A percentile compares a stretch with the other conserved stretches of the same genome.
Evolutionary conservation across 2,888 invertebrate species (phyloP).

Genomic region (Glaucopsyche alexis): DNA sequence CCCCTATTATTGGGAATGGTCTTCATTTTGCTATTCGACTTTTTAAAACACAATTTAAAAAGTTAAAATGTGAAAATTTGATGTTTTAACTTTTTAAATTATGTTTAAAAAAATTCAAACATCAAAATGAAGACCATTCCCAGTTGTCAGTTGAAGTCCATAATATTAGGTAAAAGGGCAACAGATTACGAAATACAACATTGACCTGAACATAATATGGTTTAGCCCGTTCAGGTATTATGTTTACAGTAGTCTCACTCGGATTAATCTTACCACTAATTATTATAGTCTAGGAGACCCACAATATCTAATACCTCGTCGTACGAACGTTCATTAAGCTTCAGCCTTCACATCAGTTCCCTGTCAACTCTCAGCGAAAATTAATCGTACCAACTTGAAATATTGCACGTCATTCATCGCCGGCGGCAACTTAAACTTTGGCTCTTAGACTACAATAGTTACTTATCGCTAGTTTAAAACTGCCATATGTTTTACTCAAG

Average conservation of each 20-base stretch:
- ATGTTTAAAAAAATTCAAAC: too few species aligned
- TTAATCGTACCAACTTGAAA: slow-evolving; percentile 17
- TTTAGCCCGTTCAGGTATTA: too few species aligned
- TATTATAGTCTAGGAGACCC: slow-evolving; percentile 7
- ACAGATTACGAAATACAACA: too few species aligned
- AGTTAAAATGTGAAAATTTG: too few species aligned
- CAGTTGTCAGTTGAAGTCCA: too few species aligned
- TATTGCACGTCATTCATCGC: slow-evolving; percentile 15
- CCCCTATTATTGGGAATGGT: too few species aligned
- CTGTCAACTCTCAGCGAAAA: slow-evolving; percentile 20
- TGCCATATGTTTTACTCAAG: not conserved
- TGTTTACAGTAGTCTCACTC: not conserved
- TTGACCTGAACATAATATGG: too few species aligned
- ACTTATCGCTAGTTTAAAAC: slow-evolving; percentile 11
- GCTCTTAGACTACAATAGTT: not conserved
- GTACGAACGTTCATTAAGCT: slow-evolving; percentile 14
- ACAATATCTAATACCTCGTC: not conserved
- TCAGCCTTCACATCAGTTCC: not conserved
- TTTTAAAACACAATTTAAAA: too few species aligned
- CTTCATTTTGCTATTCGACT: too few species aligned
- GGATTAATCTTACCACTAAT: slow-evolving; percentile 10
- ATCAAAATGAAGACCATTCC: too few species aligned
- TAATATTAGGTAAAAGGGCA: too few species aligned
- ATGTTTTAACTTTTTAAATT: too few species aligned
- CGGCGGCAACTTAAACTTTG: slow-evolving; percentile 1